phyloP scores from a whole-genome alignment of 1,140 invertebrate genomes.

The Sycophaga agraensis region DNA sequence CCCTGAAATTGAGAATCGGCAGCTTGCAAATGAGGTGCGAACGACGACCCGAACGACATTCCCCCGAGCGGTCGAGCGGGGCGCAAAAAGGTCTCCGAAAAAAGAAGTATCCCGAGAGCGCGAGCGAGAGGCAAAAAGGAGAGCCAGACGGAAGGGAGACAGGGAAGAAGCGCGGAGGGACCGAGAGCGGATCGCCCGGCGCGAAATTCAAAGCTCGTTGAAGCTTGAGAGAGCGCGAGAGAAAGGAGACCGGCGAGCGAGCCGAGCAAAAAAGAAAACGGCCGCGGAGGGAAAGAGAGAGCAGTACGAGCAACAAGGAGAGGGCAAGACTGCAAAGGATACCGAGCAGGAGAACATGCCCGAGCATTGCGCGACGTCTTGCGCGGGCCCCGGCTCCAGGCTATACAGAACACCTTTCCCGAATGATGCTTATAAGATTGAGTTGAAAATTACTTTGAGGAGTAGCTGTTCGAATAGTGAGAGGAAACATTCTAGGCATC shows the following conservation, averaged over 20 bases:
- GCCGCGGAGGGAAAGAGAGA: not conserved
- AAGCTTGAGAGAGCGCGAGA: not conserved
- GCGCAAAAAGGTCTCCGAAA: constrained; percentile 11
- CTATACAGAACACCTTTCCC: too few relatives aligned
- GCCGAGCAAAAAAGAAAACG: not conserved
- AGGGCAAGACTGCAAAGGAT: constrained; percentile 46
- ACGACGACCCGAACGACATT: not conserved
- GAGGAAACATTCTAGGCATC: too few relatives aligned
- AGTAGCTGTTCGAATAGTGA: too few relatives aligned
- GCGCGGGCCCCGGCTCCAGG: too few relatives aligned
- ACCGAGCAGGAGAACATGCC: too few relatives aligned
- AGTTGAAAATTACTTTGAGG: too few relatives aligned
- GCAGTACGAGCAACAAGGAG: constrained; percentile 30
- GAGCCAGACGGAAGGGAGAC: not conserved
- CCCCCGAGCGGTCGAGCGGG: not conserved
- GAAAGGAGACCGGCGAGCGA: not conserved
- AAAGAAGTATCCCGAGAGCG: too few relatives aligned
- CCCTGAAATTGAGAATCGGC: not conserved
- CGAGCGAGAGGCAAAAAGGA: constrained; percentile 5
- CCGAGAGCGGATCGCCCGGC: too few relatives aligned
- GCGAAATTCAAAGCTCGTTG: constrained; percentile 2
- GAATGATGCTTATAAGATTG: too few relatives aligned
- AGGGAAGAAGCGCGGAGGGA: too few relatives aligned
- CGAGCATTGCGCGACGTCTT: too few relatives aligned
- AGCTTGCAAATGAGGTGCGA: not conserved